These are phyloP conservation scores for Dendronephthya gigantea DNA, from an alignment of 64 coral and sea anemone genomes.

Conservation along the genomic window DNA sequence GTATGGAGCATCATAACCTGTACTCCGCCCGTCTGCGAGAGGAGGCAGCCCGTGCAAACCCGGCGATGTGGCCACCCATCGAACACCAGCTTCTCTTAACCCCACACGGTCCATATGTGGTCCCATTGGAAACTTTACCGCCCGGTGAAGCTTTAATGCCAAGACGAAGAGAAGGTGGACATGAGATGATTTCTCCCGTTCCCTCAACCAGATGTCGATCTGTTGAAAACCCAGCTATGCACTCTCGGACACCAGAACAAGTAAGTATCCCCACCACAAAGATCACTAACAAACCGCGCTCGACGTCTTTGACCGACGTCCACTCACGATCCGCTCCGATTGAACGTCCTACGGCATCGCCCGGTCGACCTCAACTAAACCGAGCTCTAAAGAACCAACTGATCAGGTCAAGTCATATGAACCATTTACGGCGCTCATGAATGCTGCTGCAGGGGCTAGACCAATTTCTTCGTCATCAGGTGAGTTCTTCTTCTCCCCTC, in stretches of 20 bases:
- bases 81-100: not conserved
- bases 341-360: not conserved
- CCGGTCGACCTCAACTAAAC: not conserved
- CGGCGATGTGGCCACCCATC: not conserved
- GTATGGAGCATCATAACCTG: not conserved
- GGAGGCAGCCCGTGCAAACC: not conserved
- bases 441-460: not conserved
- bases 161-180: not conserved
- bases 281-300: not conserved
- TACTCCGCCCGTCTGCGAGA: not conserved
- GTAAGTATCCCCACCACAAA: not conserved
- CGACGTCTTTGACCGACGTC: not conserved
- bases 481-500: not conserved
- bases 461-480: not conserved
- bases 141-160: not conserved
- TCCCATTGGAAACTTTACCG: not conserved
- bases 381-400: not conserved
- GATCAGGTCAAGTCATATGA: conserved; percentile 9
- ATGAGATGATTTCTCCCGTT: not conserved
- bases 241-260: not conserved
- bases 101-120: not conserved
- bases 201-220: not conserved
- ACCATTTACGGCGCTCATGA: not conserved
- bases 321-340: not conserved
- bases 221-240: not conserved